phyloP scores from a whole-genome alignment of 2,113 vertebrate genomes.

The Nesogale talazaci region DNA sequence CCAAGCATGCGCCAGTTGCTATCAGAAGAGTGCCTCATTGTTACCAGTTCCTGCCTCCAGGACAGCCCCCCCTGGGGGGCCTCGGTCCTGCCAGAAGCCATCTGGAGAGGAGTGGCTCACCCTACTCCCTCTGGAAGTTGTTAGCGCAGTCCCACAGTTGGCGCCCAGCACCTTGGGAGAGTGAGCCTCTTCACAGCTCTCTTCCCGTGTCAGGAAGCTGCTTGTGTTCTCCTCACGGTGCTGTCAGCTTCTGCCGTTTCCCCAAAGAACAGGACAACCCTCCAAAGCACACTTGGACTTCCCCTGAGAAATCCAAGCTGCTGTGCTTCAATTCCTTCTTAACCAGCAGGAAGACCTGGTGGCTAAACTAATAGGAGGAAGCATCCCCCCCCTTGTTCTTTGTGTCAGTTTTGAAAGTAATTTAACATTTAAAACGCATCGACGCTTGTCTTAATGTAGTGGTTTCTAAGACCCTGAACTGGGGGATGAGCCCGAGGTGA shows the following conservation, averaged over 20 bases:
- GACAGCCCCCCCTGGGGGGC: background rate
- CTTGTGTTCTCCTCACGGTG: constrained; percentile 40
- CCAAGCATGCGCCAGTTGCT: constrained; percentile 51
- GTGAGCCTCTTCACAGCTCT: constrained; percentile 37
- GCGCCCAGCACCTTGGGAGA: background rate
- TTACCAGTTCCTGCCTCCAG: constrained; percentile 34
- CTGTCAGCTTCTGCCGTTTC: constrained; percentile 46
- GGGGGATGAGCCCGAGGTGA: background rate
- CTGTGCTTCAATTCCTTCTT: constrained; percentile 13
- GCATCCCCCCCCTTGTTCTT: background rate
- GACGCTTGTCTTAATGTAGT: background rate
- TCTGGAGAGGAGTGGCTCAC: constrained; percentile 63
- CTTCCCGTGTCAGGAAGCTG: constrained; percentile 58
- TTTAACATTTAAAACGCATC: constrained; percentile 5
- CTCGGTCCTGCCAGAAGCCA: constrained; percentile 52
- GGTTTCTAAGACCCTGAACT: background rate
- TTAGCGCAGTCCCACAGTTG: constrained; percentile 69
- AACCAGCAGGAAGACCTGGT: background rate
- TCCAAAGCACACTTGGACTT: constrained; percentile 19
- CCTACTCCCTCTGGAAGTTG: constrained; percentile 69
- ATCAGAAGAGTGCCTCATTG: constrained; percentile 42
- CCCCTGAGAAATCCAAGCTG: constrained; percentile 28
- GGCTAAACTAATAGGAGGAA: background rate
- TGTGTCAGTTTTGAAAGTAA: constrained; percentile 39
- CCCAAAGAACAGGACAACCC: constrained; percentile 65